Evolutionary conservation across 2,888 invertebrate genomes (phyloP).

Genomic region (Carabus problematicus): DNA sequence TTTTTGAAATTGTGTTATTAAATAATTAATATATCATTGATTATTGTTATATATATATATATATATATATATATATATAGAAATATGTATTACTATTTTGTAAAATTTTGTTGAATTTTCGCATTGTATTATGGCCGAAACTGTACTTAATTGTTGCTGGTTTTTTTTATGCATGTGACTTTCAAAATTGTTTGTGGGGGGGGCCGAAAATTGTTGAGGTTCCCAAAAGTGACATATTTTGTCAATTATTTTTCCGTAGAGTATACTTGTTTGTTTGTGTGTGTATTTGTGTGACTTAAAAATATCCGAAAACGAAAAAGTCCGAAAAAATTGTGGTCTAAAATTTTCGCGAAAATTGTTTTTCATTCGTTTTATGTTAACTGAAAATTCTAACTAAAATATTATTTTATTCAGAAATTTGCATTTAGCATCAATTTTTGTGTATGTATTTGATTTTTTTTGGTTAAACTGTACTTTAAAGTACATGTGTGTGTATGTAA

Average conservation of each 20-base stretch:
- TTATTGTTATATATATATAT: too few species aligned
- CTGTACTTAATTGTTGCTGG: constrained; percentile 32
- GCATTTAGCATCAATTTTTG: too few species aligned
- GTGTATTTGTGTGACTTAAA: not conserved
- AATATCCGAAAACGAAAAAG: constrained; percentile 4
- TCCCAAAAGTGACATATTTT: constrained; percentile 56
- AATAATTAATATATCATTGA: too few species aligned
- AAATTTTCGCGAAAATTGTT: too few species aligned
- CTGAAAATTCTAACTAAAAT: too few species aligned
- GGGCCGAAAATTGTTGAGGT: constrained; percentile 53
- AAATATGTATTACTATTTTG: too few species aligned
- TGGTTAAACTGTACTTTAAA: not conserved
- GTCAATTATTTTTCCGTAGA: constrained; percentile 24
- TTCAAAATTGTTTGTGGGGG: constrained; percentile 49
- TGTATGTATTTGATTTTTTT: not conserved
- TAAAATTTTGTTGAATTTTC: constrained; percentile 9
- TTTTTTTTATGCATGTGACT: constrained; percentile 46
- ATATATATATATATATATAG: too few species aligned
- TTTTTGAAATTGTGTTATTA: too few species aligned
- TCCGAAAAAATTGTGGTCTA: not conserved
- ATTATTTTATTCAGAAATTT: too few species aligned
- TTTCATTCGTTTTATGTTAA: too few species aligned
- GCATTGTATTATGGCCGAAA: constrained; percentile 40
- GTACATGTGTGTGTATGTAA: not conserved
- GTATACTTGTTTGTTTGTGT: constrained; percentile 11